Conservation (phyloP, 1,140 invertebrate genomes). For the Oryctes rhinoceros region DNA sequence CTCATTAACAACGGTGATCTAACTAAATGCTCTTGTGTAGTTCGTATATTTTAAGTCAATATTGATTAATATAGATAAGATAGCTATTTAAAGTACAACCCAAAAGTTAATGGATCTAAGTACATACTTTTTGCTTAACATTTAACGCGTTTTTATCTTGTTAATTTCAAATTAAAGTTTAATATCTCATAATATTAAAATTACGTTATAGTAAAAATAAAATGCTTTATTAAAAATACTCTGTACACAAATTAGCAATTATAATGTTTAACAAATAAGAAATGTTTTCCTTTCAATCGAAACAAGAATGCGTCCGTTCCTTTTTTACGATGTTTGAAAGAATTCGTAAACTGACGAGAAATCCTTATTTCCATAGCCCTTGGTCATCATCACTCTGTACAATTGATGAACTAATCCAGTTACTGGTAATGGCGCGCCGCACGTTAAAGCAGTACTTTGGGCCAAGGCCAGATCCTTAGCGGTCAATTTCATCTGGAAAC, state of each 20-base stretch:
- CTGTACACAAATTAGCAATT: constrained; percentile 15
- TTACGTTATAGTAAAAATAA: constrained; percentile 2
- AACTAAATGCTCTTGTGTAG: too few species aligned
- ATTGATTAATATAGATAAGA: not conserved
- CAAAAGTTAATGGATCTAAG: not conserved
- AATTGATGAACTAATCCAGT: constrained; percentile 90
- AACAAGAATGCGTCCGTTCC: not conserved
- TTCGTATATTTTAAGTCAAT: too few species aligned
- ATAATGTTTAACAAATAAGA: not conserved
- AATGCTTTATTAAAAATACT: constrained; percentile 4
- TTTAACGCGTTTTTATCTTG: too few species aligned
- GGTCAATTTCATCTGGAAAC: constrained; percentile 91
- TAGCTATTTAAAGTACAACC: not conserved
- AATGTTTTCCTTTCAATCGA: not conserved
- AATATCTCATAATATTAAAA: not conserved
- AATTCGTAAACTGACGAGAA: constrained; percentile 92
- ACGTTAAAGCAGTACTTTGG: constrained; percentile 79
- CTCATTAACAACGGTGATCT: too few species aligned
- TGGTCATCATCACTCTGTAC: constrained; percentile 78
- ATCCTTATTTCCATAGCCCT: constrained; percentile 86
- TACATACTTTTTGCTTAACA: not conserved
- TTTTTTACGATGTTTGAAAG: constrained; percentile 63
- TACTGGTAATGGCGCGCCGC: constrained; percentile 80
- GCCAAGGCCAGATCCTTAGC: constrained; percentile 95
- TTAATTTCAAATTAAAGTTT: not conserved